These are phyloP conservation scores for Pelodiscus sinensis DNA, from an alignment of 2,113 vertebrate species.

Conservation along the genomic window DNA sequence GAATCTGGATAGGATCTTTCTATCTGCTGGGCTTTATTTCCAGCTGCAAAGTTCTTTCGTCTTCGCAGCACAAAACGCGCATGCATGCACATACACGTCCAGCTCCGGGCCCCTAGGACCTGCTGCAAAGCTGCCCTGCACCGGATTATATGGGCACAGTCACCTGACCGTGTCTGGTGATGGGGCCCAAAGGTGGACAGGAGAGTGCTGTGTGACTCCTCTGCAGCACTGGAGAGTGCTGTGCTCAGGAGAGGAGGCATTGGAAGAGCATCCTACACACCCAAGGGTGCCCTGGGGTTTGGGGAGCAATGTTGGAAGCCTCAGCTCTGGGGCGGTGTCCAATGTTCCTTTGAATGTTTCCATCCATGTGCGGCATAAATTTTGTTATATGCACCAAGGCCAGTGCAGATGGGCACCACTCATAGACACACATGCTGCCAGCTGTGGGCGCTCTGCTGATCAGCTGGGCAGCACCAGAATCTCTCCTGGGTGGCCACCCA, in stretches of 20 bases:
- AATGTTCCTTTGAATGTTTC: no score
- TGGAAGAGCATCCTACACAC: not conserved
- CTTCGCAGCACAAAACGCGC: not conserved
- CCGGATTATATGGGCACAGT: not conserved
- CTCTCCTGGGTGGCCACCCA: no score
- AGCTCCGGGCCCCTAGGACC: not conserved
- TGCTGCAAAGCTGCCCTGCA: not conserved
- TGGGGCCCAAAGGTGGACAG: not conserved
- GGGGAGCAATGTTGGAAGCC: not conserved
- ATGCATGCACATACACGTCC: fast-evolving
- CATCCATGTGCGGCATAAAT: no score
- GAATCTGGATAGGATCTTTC: not conserved
- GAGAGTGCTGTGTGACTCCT: not conserved
- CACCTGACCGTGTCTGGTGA: not conserved
- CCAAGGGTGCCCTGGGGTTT: not conserved
- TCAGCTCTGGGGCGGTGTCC: not conserved
- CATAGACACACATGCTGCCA: no score
- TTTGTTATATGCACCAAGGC: no score
- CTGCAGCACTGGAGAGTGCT: not conserved
- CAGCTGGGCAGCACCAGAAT: no score
- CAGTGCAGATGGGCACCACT: no score
- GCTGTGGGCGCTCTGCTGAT: no score
- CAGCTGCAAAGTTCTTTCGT: not conserved
- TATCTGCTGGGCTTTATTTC: not conserved
- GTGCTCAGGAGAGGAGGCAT: not conserved